Evolutionary conservation across 2,888 invertebrate genomes (phyloP).

Genomic region (Cephalotes varians): DNA sequence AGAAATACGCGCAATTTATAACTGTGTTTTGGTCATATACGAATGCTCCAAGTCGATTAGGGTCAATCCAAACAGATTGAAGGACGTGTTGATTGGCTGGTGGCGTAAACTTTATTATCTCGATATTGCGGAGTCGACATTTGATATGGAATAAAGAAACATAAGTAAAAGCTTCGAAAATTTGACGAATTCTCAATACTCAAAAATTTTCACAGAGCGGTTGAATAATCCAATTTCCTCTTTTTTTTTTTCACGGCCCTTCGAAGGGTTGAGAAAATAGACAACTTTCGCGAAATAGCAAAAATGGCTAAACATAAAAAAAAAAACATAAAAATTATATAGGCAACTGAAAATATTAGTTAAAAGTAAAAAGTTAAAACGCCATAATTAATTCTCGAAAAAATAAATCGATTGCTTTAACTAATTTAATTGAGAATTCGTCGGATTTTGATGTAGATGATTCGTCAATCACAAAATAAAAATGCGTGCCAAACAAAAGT

Average conservation of each 20-base stretch:
- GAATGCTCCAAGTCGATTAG: neutral
- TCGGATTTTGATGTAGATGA: neutral
- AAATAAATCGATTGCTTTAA: neutral
- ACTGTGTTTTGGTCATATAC: neutral
- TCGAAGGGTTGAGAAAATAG: neutral
- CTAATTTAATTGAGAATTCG: neutral
- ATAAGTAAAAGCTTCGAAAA: neutral
- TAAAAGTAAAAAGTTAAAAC: no score
- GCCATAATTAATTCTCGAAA: neutral
- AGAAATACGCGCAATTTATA: neutral
- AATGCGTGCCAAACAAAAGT: neutral
- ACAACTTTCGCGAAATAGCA: neutral
- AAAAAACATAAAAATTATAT: neutral
- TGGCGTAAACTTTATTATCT: neutral
- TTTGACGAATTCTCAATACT: neutral
- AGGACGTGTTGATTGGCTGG: neutral
- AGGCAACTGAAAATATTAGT: neutral
- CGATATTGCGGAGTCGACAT: neutral
- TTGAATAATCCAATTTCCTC: neutral
- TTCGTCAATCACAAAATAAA: neutral
- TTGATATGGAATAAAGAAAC: neutral
- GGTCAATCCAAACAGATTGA: conserved; percentile 2
- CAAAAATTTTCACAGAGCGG: neutral
- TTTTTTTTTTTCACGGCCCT: no score
- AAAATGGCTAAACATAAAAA: neutral